These are phyloP conservation scores for Staurois parvus DNA, from an alignment of 2,797 vertebrate genomes.

Conservation along the genomic window DNA sequence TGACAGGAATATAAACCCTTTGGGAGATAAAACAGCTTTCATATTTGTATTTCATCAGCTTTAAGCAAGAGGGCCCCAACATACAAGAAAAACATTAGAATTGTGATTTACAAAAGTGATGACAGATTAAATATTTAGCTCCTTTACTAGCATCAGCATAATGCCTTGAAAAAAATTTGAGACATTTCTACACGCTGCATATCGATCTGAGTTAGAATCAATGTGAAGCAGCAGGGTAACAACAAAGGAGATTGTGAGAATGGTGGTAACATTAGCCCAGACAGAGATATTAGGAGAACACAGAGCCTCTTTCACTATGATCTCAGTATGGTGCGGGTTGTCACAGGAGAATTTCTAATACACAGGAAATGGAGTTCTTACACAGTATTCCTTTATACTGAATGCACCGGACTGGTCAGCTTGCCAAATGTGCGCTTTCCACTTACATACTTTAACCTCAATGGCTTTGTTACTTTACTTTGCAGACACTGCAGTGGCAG, in stretches of 20 bases:
- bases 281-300: slow-evolving; percentile 5
- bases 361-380: background rate
- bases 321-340: background rate
- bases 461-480: background rate
- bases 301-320: background rate
- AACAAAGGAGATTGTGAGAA: background rate
- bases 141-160: too few relatives aligned
- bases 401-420: background rate
- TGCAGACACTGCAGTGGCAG: background rate
- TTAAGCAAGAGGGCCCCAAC: too few relatives aligned
- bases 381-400: slow-evolving; percentile 20
- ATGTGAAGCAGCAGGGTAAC: background rate
- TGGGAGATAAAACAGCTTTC: too few relatives aligned
- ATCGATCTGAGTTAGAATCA: background rate
- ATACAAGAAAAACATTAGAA: background rate
- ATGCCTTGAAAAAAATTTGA: background rate
- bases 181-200: background rate
- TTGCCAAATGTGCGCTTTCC: slow-evolving; percentile 13
- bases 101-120: background rate
- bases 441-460: slow-evolving; percentile 9
- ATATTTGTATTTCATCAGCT: too few relatives aligned
- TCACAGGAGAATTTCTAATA: slow-evolving; percentile 1
- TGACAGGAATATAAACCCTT: too few relatives aligned
- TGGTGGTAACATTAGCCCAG: background rate
- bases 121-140: background rate